Evolutionary conservation across 2,888 invertebrate species (phyloP).

Genomic region (Leuctra nigra): DNA sequence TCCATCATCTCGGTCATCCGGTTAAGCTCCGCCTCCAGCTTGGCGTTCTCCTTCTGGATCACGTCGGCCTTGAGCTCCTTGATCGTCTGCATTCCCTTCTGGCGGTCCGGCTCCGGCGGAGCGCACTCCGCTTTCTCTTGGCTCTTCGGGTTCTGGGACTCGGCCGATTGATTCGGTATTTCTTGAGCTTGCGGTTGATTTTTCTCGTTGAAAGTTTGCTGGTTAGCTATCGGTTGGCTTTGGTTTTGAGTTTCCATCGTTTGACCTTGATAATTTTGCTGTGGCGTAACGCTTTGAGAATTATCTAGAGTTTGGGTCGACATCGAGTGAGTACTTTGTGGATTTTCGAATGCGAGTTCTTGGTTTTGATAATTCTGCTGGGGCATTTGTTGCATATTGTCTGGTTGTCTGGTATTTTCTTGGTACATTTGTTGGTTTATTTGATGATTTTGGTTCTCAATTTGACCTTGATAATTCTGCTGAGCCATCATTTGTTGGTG

Average conservation of each 20-base stretch:
- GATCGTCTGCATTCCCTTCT: constrained; percentile 15
- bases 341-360: no score
- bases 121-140: no score
- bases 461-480: no score
- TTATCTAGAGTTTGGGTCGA: background rate
- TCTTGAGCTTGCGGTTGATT: background rate
- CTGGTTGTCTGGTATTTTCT: no score
- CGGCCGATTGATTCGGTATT: background rate
- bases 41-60: constrained; percentile 9
- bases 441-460: no score
- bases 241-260: background rate
- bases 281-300: background rate
- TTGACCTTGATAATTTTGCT: background rate
- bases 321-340: no score
- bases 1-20: background rate
- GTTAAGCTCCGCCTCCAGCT: constrained; percentile 10
- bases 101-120: background rate
- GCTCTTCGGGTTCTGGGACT: background rate
- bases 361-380: constrained; percentile 22
- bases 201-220: no score
- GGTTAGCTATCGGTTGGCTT: background rate
- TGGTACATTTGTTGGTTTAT: no score
- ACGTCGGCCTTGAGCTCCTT: constrained; percentile 13
- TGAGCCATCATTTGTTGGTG: no score
- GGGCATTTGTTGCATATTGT: constrained; percentile 6